A percentile compares a stretch with the other conserved stretches of the same genome.
These are phyloP conservation scores for Zaprionus vittiger DNA, from an alignment of 1,140 invertebrate species.

Conservation along the genomic window DNA sequence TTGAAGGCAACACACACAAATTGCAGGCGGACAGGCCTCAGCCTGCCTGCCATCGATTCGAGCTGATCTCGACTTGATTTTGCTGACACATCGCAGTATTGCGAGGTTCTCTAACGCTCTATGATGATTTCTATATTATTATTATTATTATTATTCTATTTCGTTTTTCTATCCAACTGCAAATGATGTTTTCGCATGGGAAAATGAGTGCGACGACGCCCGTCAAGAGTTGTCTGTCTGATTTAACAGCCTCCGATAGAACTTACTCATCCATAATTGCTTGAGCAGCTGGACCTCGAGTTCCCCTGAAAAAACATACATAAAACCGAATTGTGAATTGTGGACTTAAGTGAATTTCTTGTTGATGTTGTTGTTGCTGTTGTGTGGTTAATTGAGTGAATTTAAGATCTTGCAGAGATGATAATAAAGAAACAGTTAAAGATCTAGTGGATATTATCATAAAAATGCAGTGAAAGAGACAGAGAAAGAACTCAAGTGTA, in stretches of 20 bases:
- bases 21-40: conserved; percentile 5
- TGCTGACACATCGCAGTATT: conserved; percentile 42
- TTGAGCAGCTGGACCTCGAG: background rate
- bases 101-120: conserved; percentile 18
- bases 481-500: background rate
- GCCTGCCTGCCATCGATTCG: background rate
- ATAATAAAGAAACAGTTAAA: conserved; percentile 9
- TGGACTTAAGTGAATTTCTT: conserved; percentile 3
- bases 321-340: conserved; percentile 8
- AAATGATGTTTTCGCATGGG: conserved; percentile 9
- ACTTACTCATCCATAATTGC: conserved; percentile 24
- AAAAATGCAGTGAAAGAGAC: background rate
- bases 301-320: conserved; percentile 19
- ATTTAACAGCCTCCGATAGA: conserved; percentile 1
- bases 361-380: background rate
- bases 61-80: conserved; percentile 9
- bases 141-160: conserved; percentile 4
- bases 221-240: background rate
- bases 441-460: conserved; percentile 8
- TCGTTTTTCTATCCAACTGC: conserved; percentile 14
- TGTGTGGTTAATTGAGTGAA: conserved; percentile 8
- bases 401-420: conserved; percentile 5
- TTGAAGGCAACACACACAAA: conserved; percentile 15
- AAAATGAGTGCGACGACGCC: background rate
- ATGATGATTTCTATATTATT: conserved; percentile 10